Evolutionary conservation across 2,888 invertebrate species (phyloP).

Genomic region (Ormyrus thymus): DNA sequence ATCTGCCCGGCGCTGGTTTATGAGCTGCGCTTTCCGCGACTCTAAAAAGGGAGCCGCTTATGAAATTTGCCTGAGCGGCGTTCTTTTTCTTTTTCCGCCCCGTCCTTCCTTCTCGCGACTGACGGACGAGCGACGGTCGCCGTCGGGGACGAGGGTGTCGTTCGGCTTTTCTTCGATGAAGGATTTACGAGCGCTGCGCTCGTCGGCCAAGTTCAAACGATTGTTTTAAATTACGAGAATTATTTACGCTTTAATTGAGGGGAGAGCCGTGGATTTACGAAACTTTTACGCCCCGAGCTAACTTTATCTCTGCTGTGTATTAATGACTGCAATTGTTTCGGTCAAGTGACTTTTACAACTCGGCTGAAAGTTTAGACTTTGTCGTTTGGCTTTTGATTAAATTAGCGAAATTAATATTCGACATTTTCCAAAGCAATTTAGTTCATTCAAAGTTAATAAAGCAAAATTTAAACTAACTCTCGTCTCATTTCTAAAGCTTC

Average conservation of each 20-base stretch:
- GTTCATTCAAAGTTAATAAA: neutral
- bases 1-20: constrained; percentile 25
- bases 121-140: no score
- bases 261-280: no score
- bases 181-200: no score
- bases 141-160: no score
- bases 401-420: neutral
- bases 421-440: neutral
- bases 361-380: constrained; percentile 10
- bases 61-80: constrained; percentile 18
- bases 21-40: constrained; percentile 15
- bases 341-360: constrained; percentile 13
- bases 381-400: neutral
- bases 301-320: neutral
- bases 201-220: no score
- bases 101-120: no score
- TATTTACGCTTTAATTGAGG: no score
- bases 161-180: no score
- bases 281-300: no score
- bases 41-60: neutral
- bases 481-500: no score
- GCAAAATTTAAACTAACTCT: no score
- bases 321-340: neutral
- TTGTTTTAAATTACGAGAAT: no score
- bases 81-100: neutral